Evolutionary conservation across 1,140 invertebrate species (phyloP).

Genomic region (Heliconius himera): DNA sequence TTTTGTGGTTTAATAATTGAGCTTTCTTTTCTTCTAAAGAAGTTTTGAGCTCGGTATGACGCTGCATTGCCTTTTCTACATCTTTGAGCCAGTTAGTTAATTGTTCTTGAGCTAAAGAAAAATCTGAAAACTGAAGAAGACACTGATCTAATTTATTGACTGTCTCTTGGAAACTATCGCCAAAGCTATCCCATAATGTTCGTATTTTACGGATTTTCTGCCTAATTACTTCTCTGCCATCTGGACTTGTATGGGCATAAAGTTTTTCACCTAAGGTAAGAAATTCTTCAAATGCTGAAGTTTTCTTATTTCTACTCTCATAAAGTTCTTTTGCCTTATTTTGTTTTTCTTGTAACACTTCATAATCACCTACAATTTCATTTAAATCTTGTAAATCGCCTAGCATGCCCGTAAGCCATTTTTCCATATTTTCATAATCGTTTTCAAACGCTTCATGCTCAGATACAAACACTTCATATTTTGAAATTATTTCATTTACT

Average conservation of each 20-base stretch:
- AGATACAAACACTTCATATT: slow-evolving; percentile 91
- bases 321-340: slow-evolving; percentile 91
- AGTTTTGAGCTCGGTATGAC: slow-evolving; percentile 94
- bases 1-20: slow-evolving; percentile 96
- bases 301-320: slow-evolving; percentile 91
- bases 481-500: slow-evolving; percentile 89
- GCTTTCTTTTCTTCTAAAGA: slow-evolving; percentile 96
- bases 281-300: slow-evolving; percentile 91
- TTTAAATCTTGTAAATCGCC: slow-evolving; percentile 89
- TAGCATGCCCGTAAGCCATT: slow-evolving; percentile 88
- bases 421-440: slow-evolving; percentile 88
- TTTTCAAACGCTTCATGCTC: slow-evolving; percentile 93
- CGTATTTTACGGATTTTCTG: slow-evolving; percentile 93
- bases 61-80: slow-evolving; percentile 94
- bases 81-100: slow-evolving; percentile 95
- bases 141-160: slow-evolving; percentile 93
- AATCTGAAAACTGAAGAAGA: slow-evolving; percentile 93
- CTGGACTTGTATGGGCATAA: slow-evolving; percentile 95
- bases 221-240: slow-evolving; percentile 94
- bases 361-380: slow-evolving; percentile 93
- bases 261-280: slow-evolving; percentile 95
- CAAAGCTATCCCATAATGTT: slow-evolving; percentile 93
- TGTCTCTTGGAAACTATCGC: slow-evolving; percentile 90
- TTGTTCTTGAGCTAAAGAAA: slow-evolving; percentile 93
- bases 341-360: slow-evolving; percentile 92